phyloP scores from a whole-genome alignment of 2,797 vertebrate genomes.

The Brachymystax lenok region DNA sequence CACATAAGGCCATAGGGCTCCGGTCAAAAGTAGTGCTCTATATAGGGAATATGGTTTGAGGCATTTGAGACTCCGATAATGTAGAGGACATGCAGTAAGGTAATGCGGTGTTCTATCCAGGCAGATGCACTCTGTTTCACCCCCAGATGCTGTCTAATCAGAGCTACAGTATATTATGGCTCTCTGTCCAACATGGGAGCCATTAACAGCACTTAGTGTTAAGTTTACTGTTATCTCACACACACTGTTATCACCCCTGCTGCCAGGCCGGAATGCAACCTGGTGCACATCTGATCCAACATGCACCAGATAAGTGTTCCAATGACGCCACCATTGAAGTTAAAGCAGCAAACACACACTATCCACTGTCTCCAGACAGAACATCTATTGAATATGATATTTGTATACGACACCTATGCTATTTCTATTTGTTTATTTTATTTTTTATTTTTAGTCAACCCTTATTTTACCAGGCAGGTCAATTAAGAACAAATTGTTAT shows the following conservation, averaged over 20 bases:
- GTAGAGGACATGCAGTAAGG: not conserved
- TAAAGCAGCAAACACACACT: not conserved
- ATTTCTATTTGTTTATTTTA: too few relatives aligned
- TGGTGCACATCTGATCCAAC: conserved; percentile 6
- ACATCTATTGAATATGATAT: not conserved
- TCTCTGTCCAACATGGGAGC: conserved; percentile 40
- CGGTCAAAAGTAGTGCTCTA: too few relatives aligned
- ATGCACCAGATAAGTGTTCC: not conserved
- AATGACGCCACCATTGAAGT: not conserved
- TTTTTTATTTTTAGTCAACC: too few relatives aligned
- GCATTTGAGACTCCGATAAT: not conserved
- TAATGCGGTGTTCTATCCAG: not conserved
- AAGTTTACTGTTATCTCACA: conserved; percentile 35
- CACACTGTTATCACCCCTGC: not conserved
- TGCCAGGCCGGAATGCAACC: conserved; percentile 13
- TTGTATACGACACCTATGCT: too few relatives aligned
- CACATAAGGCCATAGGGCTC: not conserved
- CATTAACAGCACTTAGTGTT: conserved; percentile 55
- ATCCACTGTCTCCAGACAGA: not conserved
- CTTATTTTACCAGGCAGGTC: too few relatives aligned
- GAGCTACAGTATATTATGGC: not conserved
- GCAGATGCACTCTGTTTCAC: conserved; percentile 10
- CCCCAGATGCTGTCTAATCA: conserved; percentile 4
- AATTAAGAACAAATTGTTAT: too few relatives aligned
- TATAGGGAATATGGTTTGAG: not conserved